These are phyloP conservation scores for Calyptommatus sinebrachiatus DNA, from an alignment of 2,113 vertebrate genomes.

Conservation along the genomic window DNA sequence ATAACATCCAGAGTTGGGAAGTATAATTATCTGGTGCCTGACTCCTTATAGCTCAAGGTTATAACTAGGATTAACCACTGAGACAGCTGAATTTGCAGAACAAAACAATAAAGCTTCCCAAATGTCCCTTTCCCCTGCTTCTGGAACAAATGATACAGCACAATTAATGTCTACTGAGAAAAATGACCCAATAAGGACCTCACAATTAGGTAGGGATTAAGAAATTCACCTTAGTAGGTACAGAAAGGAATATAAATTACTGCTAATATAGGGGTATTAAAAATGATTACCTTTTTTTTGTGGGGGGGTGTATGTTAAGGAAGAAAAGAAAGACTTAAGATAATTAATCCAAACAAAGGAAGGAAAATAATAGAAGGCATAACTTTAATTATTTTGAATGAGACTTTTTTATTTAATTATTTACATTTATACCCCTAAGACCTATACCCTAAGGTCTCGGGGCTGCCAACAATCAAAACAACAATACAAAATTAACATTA, in stretches of 20 bases:
- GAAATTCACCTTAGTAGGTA: conserved; percentile 8
- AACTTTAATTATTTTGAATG: not conserved
- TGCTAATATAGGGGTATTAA: not conserved
- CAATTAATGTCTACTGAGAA: conserved; percentile 6
- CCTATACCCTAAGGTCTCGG: no score
- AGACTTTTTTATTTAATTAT: not conserved
- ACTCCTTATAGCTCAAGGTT: conserved; percentile 56
- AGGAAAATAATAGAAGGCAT: no score
- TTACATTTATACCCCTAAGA: no score
- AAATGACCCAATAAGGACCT: not conserved
- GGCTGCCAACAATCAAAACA: no score
- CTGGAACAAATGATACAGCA: not conserved
- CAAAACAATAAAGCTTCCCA: conserved; percentile 20
- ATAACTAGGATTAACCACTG: conserved; percentile 51
- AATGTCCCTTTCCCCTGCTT: not conserved
- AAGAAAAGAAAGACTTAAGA: no score
- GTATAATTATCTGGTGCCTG: conserved; percentile 53
- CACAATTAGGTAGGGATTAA: conserved; percentile 27
- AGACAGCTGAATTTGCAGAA: conserved; percentile 61
- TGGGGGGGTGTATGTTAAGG: not conserved
- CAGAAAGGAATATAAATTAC: not conserved
- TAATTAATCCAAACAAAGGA: no score
- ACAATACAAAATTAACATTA: no score
- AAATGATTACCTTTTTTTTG: not conserved
- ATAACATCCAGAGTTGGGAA: conserved; percentile 52